Conservation (phyloP, 2,113 vertebrate species). For the Pelodiscus sinensis region DNA sequence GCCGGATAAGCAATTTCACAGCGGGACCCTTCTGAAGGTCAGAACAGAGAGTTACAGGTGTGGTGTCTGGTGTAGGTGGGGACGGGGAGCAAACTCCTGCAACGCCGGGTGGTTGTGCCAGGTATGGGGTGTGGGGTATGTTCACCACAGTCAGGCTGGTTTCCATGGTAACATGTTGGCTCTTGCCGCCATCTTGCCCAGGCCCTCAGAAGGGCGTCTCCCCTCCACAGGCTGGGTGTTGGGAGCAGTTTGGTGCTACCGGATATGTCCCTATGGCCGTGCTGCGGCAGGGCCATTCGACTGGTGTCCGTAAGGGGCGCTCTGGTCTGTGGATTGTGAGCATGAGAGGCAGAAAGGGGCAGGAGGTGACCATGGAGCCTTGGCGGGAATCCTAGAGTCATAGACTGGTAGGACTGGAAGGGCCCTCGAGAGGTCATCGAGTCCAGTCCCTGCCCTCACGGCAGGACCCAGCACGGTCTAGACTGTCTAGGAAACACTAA, state of each 20-base stretch:
- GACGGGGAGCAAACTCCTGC: neutral
- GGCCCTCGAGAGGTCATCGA: too few species aligned
- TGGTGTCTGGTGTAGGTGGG: accelerated
- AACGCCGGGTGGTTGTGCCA: neutral
- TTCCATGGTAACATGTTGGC: neutral
- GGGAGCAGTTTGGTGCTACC: neutral
- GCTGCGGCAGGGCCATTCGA: neutral
- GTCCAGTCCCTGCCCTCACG: too few species aligned
- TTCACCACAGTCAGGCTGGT: neutral
- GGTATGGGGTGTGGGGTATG: neutral
- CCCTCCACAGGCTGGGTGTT: neutral
- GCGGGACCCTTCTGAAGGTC: neutral
- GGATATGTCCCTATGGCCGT: neutral
- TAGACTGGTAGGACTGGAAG: too few species aligned
- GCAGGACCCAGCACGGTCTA: too few species aligned
- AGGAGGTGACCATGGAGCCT: neutral
- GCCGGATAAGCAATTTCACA: neutral
- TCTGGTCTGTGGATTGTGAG: neutral
- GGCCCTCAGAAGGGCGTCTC: neutral
- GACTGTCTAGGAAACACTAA: neutral
- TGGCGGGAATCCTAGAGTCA: too few species aligned
- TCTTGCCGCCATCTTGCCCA: neutral
- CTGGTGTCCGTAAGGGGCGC: neutral
- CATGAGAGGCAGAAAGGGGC: neutral
- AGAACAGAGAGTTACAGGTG: neutral